Evolutionary conservation across 2,113 vertebrate species (phyloP).

Genomic region (Lathamus discolor): DNA sequence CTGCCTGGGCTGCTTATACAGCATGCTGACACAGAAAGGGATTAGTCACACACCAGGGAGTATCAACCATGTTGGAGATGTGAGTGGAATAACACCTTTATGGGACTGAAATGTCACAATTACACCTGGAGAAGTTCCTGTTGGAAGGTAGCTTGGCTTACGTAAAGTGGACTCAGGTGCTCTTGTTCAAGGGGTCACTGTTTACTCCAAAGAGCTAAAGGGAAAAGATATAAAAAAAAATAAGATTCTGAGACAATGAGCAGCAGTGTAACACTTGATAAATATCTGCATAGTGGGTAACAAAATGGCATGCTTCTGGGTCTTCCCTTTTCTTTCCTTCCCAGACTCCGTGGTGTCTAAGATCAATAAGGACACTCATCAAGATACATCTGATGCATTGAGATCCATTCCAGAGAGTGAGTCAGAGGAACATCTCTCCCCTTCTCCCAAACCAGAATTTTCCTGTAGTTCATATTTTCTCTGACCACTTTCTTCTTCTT

Average conservation of each 20-base stretch:
- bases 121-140: background rate
- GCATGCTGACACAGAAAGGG: background rate
- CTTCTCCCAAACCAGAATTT: background rate
- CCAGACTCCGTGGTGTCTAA: rapidly evolving
- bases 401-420: background rate
- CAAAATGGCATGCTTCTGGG: background rate
- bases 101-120: background rate
- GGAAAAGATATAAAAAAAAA: background rate
- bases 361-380: background rate
- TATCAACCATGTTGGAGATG: background rate
- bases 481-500: background rate
- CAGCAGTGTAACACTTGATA: background rate
- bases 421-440: background rate
- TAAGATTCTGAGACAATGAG: background rate
- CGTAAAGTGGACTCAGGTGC: background rate
- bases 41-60: background rate
- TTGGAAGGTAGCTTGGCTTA: background rate
- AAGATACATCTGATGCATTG: background rate
- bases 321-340: background rate
- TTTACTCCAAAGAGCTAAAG: background rate
- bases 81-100: background rate
- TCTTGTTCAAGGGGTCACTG: background rate
- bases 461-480: background rate
- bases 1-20: background rate
- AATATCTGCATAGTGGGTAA: background rate